Base-by-base conservation (phyloP, 2,797 vertebrate genomes). In the Anableps anableps region DNA sequence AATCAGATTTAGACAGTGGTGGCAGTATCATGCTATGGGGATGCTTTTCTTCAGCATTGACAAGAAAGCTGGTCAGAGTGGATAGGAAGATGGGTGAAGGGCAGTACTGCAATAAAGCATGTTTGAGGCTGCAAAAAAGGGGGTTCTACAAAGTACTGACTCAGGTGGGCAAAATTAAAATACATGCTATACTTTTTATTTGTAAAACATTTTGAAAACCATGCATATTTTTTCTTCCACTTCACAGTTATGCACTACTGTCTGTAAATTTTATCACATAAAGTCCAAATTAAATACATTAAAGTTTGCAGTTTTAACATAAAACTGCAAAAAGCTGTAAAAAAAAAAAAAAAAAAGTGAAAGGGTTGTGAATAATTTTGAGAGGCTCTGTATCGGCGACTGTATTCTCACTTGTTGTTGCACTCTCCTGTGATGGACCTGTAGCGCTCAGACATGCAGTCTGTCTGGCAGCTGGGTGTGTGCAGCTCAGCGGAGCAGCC, bases 341-440 rank as follows among this genome's bases (percentile, higher is more conserved):
- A 16, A 16, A 0, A 43, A 43, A 43, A 43, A 43, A 4, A 4
- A 43, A 4, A 1, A 34, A 29, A 16, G 31, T 0, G 14, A 3
- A 11, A 41, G 1, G 10, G 23, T 2, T 26, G 2, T 41, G 23
- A 13, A 7, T 43, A 5, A n/a, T n/a, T 71, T 29, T 29, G 66
- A 3, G 10, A n/a, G 53, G n/a, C 4, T 3, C 16, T 29, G 6
- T 17, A 17, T 29, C 47, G 0, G 19, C 8, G 34, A 19, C 2
- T 1, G 14, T 47, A 45, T 48, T 23, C 73, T 77, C 41, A 96
- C 96, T 94, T 95, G 95, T 96, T 97, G 93, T 96, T 96, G 86
- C 96, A 96, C 71, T 94, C 94, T 72, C 95, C 96, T 26, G 95
- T 95, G 89, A 96, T 86, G 86, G 94, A 94, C 58, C 96, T 94